Evolutionary conservation across 2,888 invertebrate species (phyloP).

Genomic region (Apantesis nais): DNA sequence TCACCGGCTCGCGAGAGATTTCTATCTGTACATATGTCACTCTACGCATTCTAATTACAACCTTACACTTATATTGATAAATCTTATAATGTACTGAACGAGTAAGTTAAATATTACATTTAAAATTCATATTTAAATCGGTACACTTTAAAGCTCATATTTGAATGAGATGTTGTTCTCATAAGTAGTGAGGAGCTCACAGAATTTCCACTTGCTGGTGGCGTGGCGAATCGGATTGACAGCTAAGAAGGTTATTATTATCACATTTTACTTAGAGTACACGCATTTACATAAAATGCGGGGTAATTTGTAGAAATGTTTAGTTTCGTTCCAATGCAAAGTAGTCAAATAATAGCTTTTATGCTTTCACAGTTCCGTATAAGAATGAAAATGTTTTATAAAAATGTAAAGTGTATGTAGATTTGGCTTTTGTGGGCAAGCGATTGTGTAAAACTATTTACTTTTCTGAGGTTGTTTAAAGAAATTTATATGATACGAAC

Average conservation of each 20-base stretch:
- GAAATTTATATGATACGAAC: background rate
- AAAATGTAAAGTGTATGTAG: slow-evolving; percentile 12
- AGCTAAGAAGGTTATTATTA: slow-evolving; percentile 83
- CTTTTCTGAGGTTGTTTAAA: slow-evolving; percentile 10
- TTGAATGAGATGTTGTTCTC: slow-evolving; percentile 41
- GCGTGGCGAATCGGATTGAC: slow-evolving; percentile 82
- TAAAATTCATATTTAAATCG: slow-evolving; percentile 59
- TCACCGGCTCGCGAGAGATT: slow-evolving; percentile 75
- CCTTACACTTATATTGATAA: slow-evolving; percentile 46
- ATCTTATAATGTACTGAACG: slow-evolving; percentile 38
- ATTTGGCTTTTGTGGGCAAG: slow-evolving; percentile 8
- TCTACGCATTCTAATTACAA: slow-evolving; percentile 44
- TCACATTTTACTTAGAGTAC: slow-evolving; percentile 78
- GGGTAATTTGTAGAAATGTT: slow-evolving; percentile 66
- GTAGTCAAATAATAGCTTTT: slow-evolving; percentile 40
- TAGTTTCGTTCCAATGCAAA: slow-evolving; percentile 43
- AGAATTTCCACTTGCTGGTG: slow-evolving; percentile 74
- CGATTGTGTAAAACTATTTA: slow-evolving; percentile 10
- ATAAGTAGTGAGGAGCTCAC: slow-evolving; percentile 58
- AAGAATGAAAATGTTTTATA: slow-evolving; percentile 11
- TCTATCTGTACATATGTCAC: slow-evolving; percentile 65
- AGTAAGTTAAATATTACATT: slow-evolving; percentile 34
- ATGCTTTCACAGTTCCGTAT: slow-evolving; percentile 25
- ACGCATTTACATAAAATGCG: slow-evolving; percentile 69
- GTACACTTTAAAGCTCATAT: slow-evolving; percentile 51